phyloP scores from a whole-genome alignment of 2,888 invertebrate genomes.

The Sthenelais limicola region DNA sequence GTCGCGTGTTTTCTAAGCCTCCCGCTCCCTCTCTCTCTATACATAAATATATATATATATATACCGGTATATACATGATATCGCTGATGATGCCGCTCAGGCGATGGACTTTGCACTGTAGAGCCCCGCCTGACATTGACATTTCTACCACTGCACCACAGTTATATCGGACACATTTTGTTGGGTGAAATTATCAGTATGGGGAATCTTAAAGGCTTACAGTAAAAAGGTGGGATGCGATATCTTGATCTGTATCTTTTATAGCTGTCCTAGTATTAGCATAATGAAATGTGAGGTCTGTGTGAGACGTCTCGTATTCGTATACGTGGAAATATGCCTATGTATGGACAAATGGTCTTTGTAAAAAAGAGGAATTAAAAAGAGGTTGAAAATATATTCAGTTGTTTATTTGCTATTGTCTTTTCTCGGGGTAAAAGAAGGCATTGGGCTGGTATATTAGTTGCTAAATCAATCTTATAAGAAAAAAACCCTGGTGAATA shows the following conservation, averaged over 20 bases:
- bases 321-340: slow-evolving; percentile 35
- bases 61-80: too few relatives aligned
- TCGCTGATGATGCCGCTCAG: too few relatives aligned
- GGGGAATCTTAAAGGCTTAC: slow-evolving; percentile 36
- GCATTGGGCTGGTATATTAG: too few relatives aligned
- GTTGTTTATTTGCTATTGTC: too few relatives aligned
- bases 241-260: slow-evolving; percentile 29
- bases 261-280: slow-evolving; percentile 35
- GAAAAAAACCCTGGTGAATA: too few relatives aligned
- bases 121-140: slow-evolving; percentile 13
- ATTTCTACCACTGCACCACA: slow-evolving; percentile 25
- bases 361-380: slow-evolving; percentile 29
- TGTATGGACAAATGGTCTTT: slow-evolving; percentile 13
- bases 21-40: too few relatives aligned
- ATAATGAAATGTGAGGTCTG: slow-evolving; percentile 31
- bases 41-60: too few relatives aligned
- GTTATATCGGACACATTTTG: slow-evolving; percentile 19
- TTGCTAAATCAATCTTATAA: too few relatives aligned
- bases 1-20: too few relatives aligned
- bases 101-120: slow-evolving; percentile 7
- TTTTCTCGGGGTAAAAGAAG: too few relatives aligned
- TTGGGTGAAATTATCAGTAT: background rate
- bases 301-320: slow-evolving; percentile 29
- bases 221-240: background rate
- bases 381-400: slow-evolving; percentile 26